Percentiles rank a stretch among this genome's conserved stretches.
Evolutionary conservation across 2,113 vertebrate species (phyloP).

Genomic region (Lipophrys pholis): DNA sequence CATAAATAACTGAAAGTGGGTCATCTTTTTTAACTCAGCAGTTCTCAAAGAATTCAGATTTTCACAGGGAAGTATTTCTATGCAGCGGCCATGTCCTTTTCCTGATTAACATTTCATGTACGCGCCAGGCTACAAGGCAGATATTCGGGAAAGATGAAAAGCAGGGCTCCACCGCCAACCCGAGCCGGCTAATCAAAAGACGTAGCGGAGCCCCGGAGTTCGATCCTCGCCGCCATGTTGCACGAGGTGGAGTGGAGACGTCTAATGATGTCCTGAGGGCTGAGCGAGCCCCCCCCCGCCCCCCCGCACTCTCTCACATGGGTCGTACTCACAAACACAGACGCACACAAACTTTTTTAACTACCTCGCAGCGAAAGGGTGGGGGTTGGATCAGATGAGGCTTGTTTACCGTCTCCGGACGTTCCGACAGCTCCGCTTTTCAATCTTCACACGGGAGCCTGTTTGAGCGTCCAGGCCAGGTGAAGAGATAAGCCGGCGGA

Average conservation of each 20-base stretch:
- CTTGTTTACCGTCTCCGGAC: conserved; percentile 52
- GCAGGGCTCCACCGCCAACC: conserved; percentile 28
- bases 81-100: conserved; percentile 5
- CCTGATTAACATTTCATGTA: conserved; percentile 43
- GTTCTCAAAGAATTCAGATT: too few relatives aligned
- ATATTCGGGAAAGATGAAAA: conserved; percentile 19
- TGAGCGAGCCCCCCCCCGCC: conserved; percentile 36
- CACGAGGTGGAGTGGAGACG: conserved; percentile 27
- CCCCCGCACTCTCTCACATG: conserved; percentile 5
- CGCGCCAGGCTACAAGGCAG: conserved; percentile 35
- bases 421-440: conserved; percentile 44
- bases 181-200: conserved; percentile 65
- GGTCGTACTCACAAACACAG: conserved; percentile 26
- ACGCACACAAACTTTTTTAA: conserved; percentile 7
- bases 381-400: not conserved
- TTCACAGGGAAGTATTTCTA: conserved; percentile 5
- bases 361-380: not conserved
- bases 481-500: conserved; percentile 64
- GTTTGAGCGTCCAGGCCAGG: conserved; percentile 40
- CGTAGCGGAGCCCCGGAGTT: conserved; percentile 54
- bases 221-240: conserved; percentile 37
- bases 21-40: too few relatives aligned
- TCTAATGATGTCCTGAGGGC: conserved; percentile 64
- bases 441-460: conserved; percentile 45
- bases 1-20: too few relatives aligned